Base-by-base conservation (phyloP, 2,888 invertebrate species). In the Nomada hirtipes region DNA sequence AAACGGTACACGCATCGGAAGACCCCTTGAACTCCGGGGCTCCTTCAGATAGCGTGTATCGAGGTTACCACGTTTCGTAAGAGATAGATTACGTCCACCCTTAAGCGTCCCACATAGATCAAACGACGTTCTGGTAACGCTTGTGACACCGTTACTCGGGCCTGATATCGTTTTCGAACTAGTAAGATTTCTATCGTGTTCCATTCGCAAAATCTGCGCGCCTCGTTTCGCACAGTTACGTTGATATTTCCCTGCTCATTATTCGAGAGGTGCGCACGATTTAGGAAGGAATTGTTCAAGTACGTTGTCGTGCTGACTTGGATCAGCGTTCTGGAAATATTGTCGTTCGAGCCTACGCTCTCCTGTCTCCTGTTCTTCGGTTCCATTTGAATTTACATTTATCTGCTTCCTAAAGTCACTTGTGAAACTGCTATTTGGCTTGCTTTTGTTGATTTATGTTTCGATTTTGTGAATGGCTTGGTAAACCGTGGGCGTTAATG, bases 31-130 rank as follows among this genome's bases (percentile, higher is more conserved):
- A 90, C 91, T 90, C 73, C 75, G 72, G 67, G 63, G 67, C 81
- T 76, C 73, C 76, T 82, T 70, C 83, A 64, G 90, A 90, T 90
- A 91, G 83, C 80, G 74, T 83, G 71, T 90, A 89, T 91, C 88
- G 86, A 84, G 86, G 88, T 85, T 86, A 87, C 76, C 67, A 70
- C 59, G 83, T 91, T 91, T 90, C 91, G 91, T 90, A 91, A 91
- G 85, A 84, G 83, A 86, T 77, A 82, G 82, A 88, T 88, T 85
- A 80, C 88, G 86, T 86, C 83, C 85, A 88, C 82, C 88, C 89
- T 85, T 87, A 87, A 80, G 78, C 82, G 88, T 86, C 70, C 84
- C 71, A 86, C 77, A 86, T 89, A 81, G 79, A 88, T 86, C 68
- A 65, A 26, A 47, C 60, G 55, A 11, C 71, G 63, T 72, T 65